Conservation (phyloP, 2,888 invertebrate species). For the Parelbella ahira region DNA sequence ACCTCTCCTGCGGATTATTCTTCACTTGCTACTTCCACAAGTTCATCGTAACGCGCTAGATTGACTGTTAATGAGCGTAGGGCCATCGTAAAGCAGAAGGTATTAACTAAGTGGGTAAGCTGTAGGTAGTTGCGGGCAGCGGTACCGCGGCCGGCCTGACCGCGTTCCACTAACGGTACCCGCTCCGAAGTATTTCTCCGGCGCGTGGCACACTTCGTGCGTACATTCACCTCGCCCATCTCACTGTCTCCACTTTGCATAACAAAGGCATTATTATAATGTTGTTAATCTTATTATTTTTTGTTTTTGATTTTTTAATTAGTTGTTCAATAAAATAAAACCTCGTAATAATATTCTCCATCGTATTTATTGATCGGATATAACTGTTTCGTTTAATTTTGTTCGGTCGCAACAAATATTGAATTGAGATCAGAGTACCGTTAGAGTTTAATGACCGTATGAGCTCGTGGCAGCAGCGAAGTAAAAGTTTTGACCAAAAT, state of each 20-base stretch:
- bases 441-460: constrained; percentile 68
- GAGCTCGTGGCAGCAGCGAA: no score
- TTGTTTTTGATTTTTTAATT: not conserved
- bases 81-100: no score
- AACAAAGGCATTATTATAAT: no score
- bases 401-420: constrained; percentile 29
- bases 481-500: no score
- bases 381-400: no score
- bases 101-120: constrained; percentile 35
- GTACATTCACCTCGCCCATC: constrained; percentile 77
- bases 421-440: constrained; percentile 65
- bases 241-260: constrained; percentile 49
- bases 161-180: constrained; percentile 79
- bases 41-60: no score
- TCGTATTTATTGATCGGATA: no score
- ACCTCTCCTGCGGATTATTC: not conserved
- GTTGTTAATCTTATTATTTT: no score
- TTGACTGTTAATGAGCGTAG: no score
- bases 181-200: constrained; percentile 75
- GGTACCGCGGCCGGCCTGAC: constrained; percentile 70
- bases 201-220: constrained; percentile 76
- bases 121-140: constrained; percentile 51
- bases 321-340: not conserved
- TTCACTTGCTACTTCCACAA: no score
- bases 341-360: not conserved